Conservation (phyloP, 2,797 vertebrate species). For the Varecia variegata region DNA sequence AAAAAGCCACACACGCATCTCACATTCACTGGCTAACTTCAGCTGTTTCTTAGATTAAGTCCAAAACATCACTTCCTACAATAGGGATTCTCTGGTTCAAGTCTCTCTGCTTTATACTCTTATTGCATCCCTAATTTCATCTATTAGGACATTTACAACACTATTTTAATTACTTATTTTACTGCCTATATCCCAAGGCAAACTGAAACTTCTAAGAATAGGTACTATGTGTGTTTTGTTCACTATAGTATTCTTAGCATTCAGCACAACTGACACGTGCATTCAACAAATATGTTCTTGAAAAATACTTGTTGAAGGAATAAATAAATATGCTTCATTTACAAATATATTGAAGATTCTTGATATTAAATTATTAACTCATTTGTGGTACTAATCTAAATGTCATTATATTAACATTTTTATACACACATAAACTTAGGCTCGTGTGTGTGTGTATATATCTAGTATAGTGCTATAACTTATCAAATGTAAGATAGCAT, state of each 20-base stretch:
- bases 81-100: background rate
- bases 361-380: background rate
- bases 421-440: background rate
- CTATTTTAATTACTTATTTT: background rate
- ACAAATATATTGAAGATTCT: background rate
- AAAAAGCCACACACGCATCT: too few relatives aligned
- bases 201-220: background rate
- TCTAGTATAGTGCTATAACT: background rate
- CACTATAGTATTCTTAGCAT: background rate
- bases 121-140: background rate
- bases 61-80: background rate
- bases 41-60: slow-evolving; percentile 1
- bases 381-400: background rate
- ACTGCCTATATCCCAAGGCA: background rate
- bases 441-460: background rate
- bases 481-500: background rate
- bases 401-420: background rate
- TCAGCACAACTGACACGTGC: background rate
- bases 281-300: background rate
- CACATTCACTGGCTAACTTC: background rate
- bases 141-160: background rate
- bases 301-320: background rate
- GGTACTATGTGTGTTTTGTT: background rate
- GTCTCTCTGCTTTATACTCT: background rate
- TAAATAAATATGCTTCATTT: background rate